Evolutionary conservation across 2,888 invertebrate genomes (phyloP), one percentile per base, ranked within the genome.

Genomic region (Drosophila atripex): DNA sequence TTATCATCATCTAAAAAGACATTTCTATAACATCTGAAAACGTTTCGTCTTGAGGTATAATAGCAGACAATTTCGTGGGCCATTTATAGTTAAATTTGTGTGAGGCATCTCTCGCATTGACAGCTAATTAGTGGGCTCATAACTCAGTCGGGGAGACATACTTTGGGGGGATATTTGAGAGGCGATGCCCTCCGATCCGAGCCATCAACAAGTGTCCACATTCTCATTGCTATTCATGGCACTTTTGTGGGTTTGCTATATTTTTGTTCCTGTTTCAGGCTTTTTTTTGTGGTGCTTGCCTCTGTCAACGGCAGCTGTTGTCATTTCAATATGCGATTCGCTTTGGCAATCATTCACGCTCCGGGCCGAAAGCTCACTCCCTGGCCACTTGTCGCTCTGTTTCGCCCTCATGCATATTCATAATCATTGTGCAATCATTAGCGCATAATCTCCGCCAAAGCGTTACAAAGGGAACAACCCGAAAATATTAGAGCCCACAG

Each of bases 351-450:
- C 84, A 76, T 88, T 88, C 80, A 88, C 86, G 88, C 85, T 80
- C 77, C 64, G 64, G 71, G 66, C 75, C 68, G 52, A 56, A 71
- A 69, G 70, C 64, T 52, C 54, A 16, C 45, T 47, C 57, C 55
- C 68, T 49, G 46, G 66, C 64, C 72, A 80, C 80, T 84, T 82
- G 76, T 77, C 80, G 72, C 56, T 46, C 38, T 45, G 23, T 6
- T 28, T 35, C 49, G 30, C 63, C 71, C 79, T 83, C 79, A 83
- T 83, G 84, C 82, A 83, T 83, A 83, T 83, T 88, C 87, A 86
- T 89, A 88, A 89, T 90, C 89, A 90, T 90, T 90, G 89, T 89
- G 88, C 85, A 89, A 90, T 90, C 90, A 90, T 90, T 90, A 89
- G 80, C 78, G 85, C 76, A 83, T 84, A 83, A 83, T 84, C 82